phyloP scores from a whole-genome alignment of 2,888 invertebrate species.

The Diplolepis rosae region DNA sequence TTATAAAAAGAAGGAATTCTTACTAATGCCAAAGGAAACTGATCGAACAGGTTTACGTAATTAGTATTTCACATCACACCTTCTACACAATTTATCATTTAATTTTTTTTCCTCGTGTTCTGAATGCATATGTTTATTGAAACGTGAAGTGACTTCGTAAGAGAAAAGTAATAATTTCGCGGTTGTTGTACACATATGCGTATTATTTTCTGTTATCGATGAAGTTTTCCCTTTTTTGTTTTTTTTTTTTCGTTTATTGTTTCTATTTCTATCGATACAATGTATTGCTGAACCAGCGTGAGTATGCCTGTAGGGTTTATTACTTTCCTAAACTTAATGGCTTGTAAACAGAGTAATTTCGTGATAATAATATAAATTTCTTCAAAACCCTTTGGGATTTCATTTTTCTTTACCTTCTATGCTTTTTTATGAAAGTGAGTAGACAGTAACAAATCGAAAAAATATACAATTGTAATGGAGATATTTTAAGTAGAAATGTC shows the following conservation, averaged over 20 bases:
- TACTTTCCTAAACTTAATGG: not conserved
- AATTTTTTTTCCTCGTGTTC: not conserved
- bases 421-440: no score
- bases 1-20: not conserved
- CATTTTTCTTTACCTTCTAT: no score
- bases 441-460: no score
- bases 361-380: conserved; percentile 15
- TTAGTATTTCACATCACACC: not conserved
- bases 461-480: no score
- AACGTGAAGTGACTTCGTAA: not conserved
- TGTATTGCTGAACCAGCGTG: not conserved
- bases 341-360: not conserved
- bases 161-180: conserved; percentile 37
- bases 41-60: not conserved
- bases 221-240: not conserved
- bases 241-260: not conserved
- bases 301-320: not conserved
- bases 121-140: not conserved
- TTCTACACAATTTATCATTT: not conserved
- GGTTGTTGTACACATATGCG: conserved; percentile 16
- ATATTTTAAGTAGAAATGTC: no score
- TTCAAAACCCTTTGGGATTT: no score
- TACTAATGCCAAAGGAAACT: not conserved
- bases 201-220: conserved; percentile 29
- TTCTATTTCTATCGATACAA: not conserved